Percentiles rank a stretch among this genome's conserved stretches.
These are phyloP conservation scores for Pempheris klunzingeri DNA, from an alignment of 2,797 vertebrate species.

Conservation along the genomic window DNA sequence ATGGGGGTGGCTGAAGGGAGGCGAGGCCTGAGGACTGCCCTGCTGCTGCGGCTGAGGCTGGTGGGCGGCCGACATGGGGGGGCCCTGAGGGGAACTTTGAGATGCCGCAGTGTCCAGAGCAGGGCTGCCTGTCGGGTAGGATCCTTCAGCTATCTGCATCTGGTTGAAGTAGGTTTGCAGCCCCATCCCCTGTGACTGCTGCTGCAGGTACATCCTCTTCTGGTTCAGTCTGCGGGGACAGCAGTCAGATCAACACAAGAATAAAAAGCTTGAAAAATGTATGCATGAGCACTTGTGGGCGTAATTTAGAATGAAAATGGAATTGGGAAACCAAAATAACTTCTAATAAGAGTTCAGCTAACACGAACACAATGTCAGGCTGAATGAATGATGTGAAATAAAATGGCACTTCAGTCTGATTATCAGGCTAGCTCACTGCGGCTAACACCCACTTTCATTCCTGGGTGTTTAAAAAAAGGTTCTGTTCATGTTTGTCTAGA, in stretches of 20 bases:
- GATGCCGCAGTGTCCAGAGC: slow-evolving; percentile 72
- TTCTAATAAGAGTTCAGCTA: background rate
- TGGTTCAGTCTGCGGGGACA: slow-evolving; percentile 90
- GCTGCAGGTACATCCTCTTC: slow-evolving; percentile 96
- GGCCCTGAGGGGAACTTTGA: slow-evolving; percentile 81
- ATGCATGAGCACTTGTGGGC: background rate
- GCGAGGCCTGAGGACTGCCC: slow-evolving; percentile 71
- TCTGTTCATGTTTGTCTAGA: background rate
- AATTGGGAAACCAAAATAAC: background rate
- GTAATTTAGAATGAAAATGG: slow-evolving; percentile 4
- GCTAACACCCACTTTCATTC: background rate
- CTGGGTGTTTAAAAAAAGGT: background rate
- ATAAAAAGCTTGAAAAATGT: background rate
- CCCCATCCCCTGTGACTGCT: slow-evolving; percentile 90
- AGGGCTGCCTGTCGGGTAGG: slow-evolving; percentile 81
- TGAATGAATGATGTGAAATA: slow-evolving; percentile 2
- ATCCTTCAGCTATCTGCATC: slow-evolving; percentile 97
- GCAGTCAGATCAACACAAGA: slow-evolving; percentile 16
- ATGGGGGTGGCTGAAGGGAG: slow-evolving; percentile 78
- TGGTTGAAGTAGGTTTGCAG: slow-evolving; percentile 98
- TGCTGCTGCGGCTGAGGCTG: slow-evolving; percentile 78
- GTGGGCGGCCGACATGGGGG: slow-evolving; percentile 66
- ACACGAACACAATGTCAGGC: slow-evolving; percentile 2
- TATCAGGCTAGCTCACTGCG: background rate
- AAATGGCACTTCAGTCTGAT: background rate